Conservation (phyloP, 2,888 invertebrate genomes). For the Adelphocoris suturalis region DNA sequence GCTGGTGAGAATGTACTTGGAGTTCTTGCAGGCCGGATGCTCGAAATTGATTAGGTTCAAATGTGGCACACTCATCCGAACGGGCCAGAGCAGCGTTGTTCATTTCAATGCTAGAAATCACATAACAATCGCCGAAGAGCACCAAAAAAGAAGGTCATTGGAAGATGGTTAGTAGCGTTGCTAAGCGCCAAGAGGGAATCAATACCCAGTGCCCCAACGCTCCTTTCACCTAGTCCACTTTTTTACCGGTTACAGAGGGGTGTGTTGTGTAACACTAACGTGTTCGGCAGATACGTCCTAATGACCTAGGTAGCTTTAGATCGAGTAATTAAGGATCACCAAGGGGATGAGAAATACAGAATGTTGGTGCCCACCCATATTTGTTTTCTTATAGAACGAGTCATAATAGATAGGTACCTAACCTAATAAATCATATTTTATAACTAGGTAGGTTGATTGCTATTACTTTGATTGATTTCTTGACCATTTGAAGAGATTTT, state of each 20-base stretch:
- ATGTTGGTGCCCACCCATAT: too few relatives aligned
- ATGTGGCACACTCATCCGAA: constrained; percentile 72
- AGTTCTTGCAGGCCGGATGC: constrained; percentile 79
- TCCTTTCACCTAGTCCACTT: neutral
- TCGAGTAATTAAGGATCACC: neutral
- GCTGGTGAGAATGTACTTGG: constrained; percentile 81
- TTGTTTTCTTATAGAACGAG: too few relatives aligned
- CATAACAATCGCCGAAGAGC: neutral
- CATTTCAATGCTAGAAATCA: constrained; percentile 1
- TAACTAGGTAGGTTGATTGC: too few relatives aligned
- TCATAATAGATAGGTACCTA: too few relatives aligned
- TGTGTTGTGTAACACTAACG: neutral
- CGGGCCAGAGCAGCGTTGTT: neutral
- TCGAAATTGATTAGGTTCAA: constrained; percentile 81
- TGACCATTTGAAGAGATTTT: too few relatives aligned
- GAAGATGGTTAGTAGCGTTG: constrained; percentile 28
- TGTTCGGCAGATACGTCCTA: constrained; percentile 24
- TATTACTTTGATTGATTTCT: too few relatives aligned
- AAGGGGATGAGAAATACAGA: neutral
- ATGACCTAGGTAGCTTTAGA: constrained; percentile 6
- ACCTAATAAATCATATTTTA: too few relatives aligned
- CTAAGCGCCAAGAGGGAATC: constrained; percentile 41
- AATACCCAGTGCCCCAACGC: constrained; percentile 48
- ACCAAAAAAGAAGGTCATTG: neutral
- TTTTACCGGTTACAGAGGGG: neutral